Percentiles rank a stretch among this genome's conserved stretches.
Conservation (phyloP, 1,140 invertebrate genomes). For the Sminthurides bifidus region DNA sequence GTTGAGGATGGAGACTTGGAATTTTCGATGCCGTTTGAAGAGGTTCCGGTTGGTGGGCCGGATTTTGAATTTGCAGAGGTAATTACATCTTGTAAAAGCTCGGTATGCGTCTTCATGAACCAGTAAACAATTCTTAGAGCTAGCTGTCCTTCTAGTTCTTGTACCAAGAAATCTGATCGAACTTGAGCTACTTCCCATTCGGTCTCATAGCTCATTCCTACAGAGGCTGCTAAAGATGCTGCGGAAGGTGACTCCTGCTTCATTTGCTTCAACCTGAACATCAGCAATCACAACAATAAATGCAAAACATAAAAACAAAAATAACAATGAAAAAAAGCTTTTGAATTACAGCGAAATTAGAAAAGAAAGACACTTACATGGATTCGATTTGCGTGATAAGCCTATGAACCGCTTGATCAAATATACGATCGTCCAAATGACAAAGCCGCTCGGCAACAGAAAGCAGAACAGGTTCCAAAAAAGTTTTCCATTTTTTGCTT, state of each 20-base stretch:
- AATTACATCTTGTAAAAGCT: conserved; percentile 18
- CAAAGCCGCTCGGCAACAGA: conserved; percentile 31
- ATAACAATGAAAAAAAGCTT: conserved; percentile 1
- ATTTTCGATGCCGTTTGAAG: neutral
- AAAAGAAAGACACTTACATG: conserved; percentile 16
- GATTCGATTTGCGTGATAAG: conserved; percentile 29
- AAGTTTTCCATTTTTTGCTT: neutral
- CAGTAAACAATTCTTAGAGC: conserved; percentile 24
- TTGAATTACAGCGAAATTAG: conserved; percentile 5
- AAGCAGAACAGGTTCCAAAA: conserved; percentile 22
- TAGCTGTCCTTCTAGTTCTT: conserved; percentile 30
- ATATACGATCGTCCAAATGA: conserved; percentile 29
- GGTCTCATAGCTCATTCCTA: conserved; percentile 3
- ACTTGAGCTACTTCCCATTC: conserved; percentile 19
- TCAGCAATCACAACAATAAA: neutral
- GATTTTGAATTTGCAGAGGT: neutral
- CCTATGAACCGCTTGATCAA: conserved; percentile 31
- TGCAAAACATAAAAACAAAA: neutral
- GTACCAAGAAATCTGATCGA: conserved; percentile 25
- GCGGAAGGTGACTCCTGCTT: conserved; percentile 2
- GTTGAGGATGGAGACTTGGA: neutral
- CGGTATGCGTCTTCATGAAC: conserved; percentile 24
- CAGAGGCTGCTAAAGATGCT: neutral
- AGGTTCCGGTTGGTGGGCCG: neutral
- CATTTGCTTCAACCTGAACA: conserved; percentile 26